Evolutionary conservation across 2,797 vertebrate species (phyloP), one percentile per base, ranked within the genome.

Genomic region (Sarcoramphus papa): DNA sequence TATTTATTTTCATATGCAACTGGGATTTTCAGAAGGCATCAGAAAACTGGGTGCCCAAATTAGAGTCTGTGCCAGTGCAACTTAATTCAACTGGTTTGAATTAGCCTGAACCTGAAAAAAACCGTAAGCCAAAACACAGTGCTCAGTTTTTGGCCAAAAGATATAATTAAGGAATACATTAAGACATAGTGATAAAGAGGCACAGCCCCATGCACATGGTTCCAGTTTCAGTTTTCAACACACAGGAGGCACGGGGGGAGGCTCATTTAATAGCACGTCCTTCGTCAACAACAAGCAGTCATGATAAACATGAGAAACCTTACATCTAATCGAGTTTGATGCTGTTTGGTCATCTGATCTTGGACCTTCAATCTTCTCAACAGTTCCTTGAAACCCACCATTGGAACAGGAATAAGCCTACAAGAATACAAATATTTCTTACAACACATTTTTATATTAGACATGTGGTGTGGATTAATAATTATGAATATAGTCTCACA

Each of bases 291-390:
- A 31, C 30, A 59, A 64, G 31, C 21, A 51, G 12, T 76, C 50
- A 35, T 0, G 4, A 43, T 12, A 16, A 75, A 62, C 43, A 40
- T 17, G 53, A 78, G 76, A 45, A 43, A 24, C 28, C 99, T 99
- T 98, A 99, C 99, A 88, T 99, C 99, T 94, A 99, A 98, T 98
- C 99, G 98, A 90, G 99, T 99, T 97, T 99, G 99, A 96, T 99
- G 99, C 95, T 99, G 99, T 96, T 99, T 99, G 35, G 99, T 99
- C 99, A 99, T 99, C 98, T 99, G 99, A 76, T 99, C 99, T 97
- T 99, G 99, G 95, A 99, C 99, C 97, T 99, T 99, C 89, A 99
- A 84, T 92, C 99, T 98, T 94, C 98, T 98, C 59, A 99, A 97
- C n/a, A 99, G 97, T 94, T 99, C 99, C 95, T 99, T 99, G 97